phyloP scores from a whole-genome alignment of 1,140 invertebrate genomes.

The Zelostemma sp. region DNA sequence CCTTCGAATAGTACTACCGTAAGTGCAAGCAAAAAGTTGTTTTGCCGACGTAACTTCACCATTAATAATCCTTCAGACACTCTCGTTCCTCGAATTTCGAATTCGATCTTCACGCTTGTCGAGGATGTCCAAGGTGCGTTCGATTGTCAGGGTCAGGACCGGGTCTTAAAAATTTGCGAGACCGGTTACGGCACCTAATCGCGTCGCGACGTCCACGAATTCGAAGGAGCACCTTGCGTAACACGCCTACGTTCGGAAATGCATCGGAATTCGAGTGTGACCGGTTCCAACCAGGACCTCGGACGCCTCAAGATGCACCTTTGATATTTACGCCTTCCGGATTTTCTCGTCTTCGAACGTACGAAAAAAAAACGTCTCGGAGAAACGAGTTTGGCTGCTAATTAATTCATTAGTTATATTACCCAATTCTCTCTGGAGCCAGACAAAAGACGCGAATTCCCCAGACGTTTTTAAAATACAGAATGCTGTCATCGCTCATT shows the following conservation, averaged over 20 bases:
- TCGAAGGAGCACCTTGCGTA: slow-evolving; percentile 42
- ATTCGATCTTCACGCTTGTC: slow-evolving; percentile 33
- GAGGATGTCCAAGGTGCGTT: slow-evolving; percentile 37
- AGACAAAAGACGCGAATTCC: slow-evolving; percentile 7
- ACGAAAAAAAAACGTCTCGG: slow-evolving; percentile 21
- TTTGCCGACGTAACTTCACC: slow-evolving; percentile 1
- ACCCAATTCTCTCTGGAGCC: neutral
- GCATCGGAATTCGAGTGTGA: slow-evolving; percentile 33
- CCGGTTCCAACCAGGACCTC: slow-evolving; percentile 20
- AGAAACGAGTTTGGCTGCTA: slow-evolving; percentile 26
- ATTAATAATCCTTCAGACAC: slow-evolving; percentile 14
- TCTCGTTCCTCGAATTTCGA: slow-evolving; percentile 17
- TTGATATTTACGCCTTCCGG: slow-evolving; percentile 49
- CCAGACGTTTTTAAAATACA: slow-evolving; percentile 19
- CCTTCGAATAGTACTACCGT: slow-evolving; percentile 12
- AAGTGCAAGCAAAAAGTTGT: slow-evolving; percentile 11
- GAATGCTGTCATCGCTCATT: no score
- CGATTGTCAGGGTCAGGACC: slow-evolving; percentile 48
- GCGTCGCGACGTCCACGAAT: slow-evolving; percentile 39
- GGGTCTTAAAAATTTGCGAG: slow-evolving; percentile 45
- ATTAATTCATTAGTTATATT: slow-evolving; percentile 26
- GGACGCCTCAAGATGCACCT: slow-evolving; percentile 16
- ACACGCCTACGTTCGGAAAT: slow-evolving; percentile 47
- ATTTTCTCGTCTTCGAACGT: slow-evolving; percentile 32
- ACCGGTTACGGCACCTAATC: slow-evolving; percentile 42